A percentile compares a stretch with the other conserved stretches of the same genome.
Evolutionary conservation across 2,797 vertebrate species (phyloP).

Genomic region (Sternarchorhynchus goeldii): DNA sequence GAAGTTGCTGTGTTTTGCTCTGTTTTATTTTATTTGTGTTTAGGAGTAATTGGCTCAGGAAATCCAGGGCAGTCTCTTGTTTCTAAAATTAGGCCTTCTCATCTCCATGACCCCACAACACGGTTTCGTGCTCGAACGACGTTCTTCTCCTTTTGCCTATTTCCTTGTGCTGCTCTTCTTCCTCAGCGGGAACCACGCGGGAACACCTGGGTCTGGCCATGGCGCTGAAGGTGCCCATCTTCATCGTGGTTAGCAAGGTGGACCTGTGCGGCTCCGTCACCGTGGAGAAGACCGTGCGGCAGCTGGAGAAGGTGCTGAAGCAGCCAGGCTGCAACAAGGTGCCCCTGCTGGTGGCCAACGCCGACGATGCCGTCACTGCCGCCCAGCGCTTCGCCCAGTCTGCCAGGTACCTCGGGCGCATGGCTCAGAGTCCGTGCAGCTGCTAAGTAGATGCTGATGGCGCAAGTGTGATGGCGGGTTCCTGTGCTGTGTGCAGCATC

Average conservation of each 20-base stretch:
- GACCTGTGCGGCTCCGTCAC: conserved; percentile 88
- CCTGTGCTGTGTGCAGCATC: conserved; percentile 73
- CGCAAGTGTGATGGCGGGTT: not conserved
- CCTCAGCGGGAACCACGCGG: conserved; percentile 88
- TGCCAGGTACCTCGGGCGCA: conserved; percentile 72
- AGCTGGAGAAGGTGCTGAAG: conserved; percentile 91
- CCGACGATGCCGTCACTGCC: conserved; percentile 91
- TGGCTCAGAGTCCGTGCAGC: not conserved
- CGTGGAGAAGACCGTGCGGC: conserved; percentile 89
- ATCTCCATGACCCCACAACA: too few relatives aligned
- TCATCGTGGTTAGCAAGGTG: conserved; percentile 94
- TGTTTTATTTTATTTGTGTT: too few relatives aligned
- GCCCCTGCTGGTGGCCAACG: conserved; percentile 84
- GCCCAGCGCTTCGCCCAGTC: conserved; percentile 95
- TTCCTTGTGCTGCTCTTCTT: not conserved
- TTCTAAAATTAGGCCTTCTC: too few relatives aligned
- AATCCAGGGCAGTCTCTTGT: too few relatives aligned
- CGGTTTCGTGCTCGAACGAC: too few relatives aligned
- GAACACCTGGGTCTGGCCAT: conserved; percentile 95
- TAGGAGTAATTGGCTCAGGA: too few relatives aligned
- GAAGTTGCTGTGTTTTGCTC: too few relatives aligned
- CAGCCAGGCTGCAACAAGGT: conserved; percentile 97
- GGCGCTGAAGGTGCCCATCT: conserved; percentile 97
- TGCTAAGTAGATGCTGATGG: conserved; percentile 1
- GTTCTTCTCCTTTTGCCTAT: too few relatives aligned